These are phyloP conservation scores for Sesamia inferens DNA, from an alignment of 2,888 invertebrate species.

Conservation along the genomic window DNA sequence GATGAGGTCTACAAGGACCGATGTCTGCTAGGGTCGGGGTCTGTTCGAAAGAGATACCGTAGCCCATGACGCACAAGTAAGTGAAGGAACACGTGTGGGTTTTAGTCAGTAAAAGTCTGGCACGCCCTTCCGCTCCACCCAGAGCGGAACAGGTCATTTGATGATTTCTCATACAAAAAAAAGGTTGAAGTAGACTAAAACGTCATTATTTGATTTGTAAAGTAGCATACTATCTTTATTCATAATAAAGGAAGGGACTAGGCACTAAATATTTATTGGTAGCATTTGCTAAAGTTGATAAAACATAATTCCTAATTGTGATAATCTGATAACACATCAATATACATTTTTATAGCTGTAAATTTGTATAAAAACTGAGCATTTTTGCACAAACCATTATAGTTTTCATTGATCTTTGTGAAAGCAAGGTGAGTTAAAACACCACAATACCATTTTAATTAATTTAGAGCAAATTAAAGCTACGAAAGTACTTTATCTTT, in stretches of 20 bases:
- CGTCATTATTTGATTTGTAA: not conserved
- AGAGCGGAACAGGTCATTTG: no score
- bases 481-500: not conserved
- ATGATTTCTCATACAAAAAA: no score
- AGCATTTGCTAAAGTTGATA: conserved; percentile 36
- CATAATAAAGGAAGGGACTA: conserved; percentile 9
- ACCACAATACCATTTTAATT: not conserved
- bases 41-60: no score
- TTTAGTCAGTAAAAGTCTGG: no score
- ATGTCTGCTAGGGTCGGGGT: no score
- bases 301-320: conserved; percentile 38
- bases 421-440: conserved; percentile 53
- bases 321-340: conserved; percentile 51
- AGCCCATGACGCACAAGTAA: no score
- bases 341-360: conserved; percentile 52
- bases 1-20: no score
- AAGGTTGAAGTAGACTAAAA: conserved; percentile 5
- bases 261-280: conserved; percentile 42
- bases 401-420: conserved; percentile 52
- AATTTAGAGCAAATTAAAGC: not conserved
- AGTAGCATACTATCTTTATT: not conserved
- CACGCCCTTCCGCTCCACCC: no score
- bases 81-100: no score
- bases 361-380: conserved; percentile 61
- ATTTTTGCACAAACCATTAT: conserved; percentile 20